Base-by-base conservation (phyloP, 2,888 invertebrate genomes). In the Pseudoips prasinana region DNA sequence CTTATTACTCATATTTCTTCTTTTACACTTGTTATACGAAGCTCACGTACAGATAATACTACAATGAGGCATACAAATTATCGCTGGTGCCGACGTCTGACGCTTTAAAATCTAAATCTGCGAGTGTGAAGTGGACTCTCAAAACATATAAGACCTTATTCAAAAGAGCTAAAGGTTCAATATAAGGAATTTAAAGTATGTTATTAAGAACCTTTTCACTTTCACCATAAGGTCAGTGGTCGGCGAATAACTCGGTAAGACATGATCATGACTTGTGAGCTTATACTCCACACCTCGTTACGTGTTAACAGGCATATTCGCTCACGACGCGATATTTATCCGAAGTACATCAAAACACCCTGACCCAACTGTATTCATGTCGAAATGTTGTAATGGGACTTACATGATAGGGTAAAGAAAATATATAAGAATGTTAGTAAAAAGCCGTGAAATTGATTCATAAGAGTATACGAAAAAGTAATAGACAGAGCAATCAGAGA, bases 201-300 rank as follows among this genome's bases (percentile, higher is more conserved):
- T 40, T 45, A 37, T 46, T 57, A 50, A 62, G 55, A 67, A 53
- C 63, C 58, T 79, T 84, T 72, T 72, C 49, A 51, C 58, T 64
- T 68, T 66, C 44, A 45, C 54, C 33, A 33, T 40, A 66, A 61
- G 85, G 85, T 86, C 86, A 87, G 81, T 82, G 86, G 79, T 86
- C 84, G 85, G 80, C 77, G 82, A 73, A 87, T 83, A 87, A 84
- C 85, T 84, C 62, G 83, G 69, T 78, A 79, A 88, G 86, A 85
- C 87, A 83, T 83, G 85, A 82, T 86, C 86, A 85, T 86, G 86
- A 85, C 87, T 86, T 82, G 83, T 84, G 81, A 79, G 85, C 77
- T 79, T 82, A 83, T 79, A 80, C 72, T 88, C 86, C 76, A 87
- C 87, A 88, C 87, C 86, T 88, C 75, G 88, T 87, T 88, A 88